Evolutionary conservation across 2,113 vertebrate genomes (phyloP), one percentile per base, ranked within the genome.

Genomic region (Athene cunicularia): DNA sequence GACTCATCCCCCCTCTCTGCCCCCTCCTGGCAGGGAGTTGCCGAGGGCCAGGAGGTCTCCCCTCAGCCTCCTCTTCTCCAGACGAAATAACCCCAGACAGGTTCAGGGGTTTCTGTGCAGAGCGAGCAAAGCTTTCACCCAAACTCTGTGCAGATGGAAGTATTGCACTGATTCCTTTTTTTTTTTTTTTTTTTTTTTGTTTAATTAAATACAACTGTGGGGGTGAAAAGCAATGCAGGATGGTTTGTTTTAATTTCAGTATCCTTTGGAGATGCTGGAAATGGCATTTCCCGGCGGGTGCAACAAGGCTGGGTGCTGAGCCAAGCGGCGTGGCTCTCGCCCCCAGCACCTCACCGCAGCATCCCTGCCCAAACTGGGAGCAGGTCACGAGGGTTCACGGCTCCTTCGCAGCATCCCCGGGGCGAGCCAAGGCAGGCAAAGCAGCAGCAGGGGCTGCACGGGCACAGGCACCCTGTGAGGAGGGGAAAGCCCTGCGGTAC

Each of bases 351-450:
- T 39, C 24, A 2, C 37, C 3, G 15, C 28, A 86, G 64, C 18
- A 43, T 15, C 45, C 49, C 37, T 15, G 3, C 1, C 37, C 4
- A 2, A 30, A 43, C 37, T 1, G 9, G 79, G 63, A 58, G 63
- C 39, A 6, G 30, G 8, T 26, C 84, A 4, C 9, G 8, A 10
- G 14, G 52, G 59, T 13, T 32, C 27, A 1, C 3, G 2, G 59
- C 39, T 45, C 49, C 21, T 30, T 8, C 11, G 16, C 37, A 12
- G 33, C 27, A 33, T 8, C n/a, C 7, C 55, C 3, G 6, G 50
- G 39, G 22, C 1, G 3, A n/a, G 41, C 41, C 4, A 58, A n/a
- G 16, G 19, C 24, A 2, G 53, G 3, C 0, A 1, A 43, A 58
- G n/a, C 1, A 1, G 14, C 23, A 14, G 23, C 47, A 23, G 55